Conservation (phyloP, 1,140 invertebrate genomes). For the Anastrepha obliqua region DNA sequence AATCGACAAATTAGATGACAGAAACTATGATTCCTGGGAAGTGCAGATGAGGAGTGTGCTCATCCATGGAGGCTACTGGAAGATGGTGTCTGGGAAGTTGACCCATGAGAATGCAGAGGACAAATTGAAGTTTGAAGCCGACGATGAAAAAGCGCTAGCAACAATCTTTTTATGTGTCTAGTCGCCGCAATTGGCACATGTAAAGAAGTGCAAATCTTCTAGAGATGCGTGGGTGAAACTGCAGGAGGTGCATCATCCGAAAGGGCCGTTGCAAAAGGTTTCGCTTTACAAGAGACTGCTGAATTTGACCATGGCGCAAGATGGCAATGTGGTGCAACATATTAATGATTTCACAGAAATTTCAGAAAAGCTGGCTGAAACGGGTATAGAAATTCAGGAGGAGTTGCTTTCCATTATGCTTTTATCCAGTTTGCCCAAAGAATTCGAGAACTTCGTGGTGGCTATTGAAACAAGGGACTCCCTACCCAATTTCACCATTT, state of each 20-base stretch:
- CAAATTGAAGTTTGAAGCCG: background rate
- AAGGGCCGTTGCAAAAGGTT: slow-evolving; percentile 47
- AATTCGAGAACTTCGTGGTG: slow-evolving; percentile 49
- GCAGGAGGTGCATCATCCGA: slow-evolving; percentile 29
- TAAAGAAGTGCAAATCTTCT: slow-evolving; percentile 21
- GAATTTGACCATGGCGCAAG: slow-evolving; percentile 41
- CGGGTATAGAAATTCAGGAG: slow-evolving; percentile 44
- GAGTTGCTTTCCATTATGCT: no score
- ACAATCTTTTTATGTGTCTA: slow-evolving; percentile 26
- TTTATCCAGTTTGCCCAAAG: slow-evolving; percentile 50
- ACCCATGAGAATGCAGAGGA: slow-evolving; percentile 36
- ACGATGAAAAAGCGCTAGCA: slow-evolving; percentile 42
- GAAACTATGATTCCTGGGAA: background rate
- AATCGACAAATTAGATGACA: no score
- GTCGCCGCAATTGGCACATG: background rate
- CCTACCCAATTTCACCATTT: background rate
- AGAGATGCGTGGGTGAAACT: slow-evolving; percentile 16
- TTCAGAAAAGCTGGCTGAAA: slow-evolving; percentile 54
- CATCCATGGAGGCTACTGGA: background rate
- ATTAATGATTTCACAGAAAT: slow-evolving; percentile 16
- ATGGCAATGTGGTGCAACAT: slow-evolving; percentile 7
- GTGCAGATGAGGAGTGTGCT: slow-evolving; percentile 9
- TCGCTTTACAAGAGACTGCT: slow-evolving; percentile 39
- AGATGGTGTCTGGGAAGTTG: background rate
- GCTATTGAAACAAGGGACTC: slow-evolving; percentile 22